Evolutionary conservation across 2,797 vertebrate species (phyloP).

Genomic region (Otolemur crassicaudatus): DNA sequence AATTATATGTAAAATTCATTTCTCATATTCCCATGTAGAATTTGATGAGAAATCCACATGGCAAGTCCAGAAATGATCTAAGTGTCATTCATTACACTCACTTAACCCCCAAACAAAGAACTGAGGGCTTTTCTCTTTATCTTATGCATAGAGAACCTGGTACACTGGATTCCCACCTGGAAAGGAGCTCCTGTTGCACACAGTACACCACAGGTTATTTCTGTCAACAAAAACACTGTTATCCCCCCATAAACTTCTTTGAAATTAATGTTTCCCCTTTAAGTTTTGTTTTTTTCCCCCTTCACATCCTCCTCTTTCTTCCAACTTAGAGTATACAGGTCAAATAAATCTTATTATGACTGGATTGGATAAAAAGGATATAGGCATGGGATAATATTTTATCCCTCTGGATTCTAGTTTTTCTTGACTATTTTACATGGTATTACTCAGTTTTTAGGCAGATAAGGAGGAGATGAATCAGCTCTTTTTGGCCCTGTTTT

Average conservation of each 20-base stretch:
- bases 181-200: slow-evolving; percentile 15
- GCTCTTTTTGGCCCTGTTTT: slow-evolving; percentile 34
- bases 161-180: not conserved
- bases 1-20: not conserved
- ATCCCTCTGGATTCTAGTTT: not conserved
- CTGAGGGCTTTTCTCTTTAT: not conserved
- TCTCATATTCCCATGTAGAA: slow-evolving; percentile 8
- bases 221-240: not conserved
- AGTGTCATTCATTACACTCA: slow-evolving; percentile 14
- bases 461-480: not conserved
- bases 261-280: not conserved
- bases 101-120: slow-evolving; percentile 35
- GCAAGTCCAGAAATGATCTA: slow-evolving; percentile 33
- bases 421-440: not conserved
- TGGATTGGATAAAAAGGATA: not conserved
- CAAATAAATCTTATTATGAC: slow-evolving; percentile 37
- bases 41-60: slow-evolving; percentile 14
- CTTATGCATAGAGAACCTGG: not conserved
- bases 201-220: not conserved
- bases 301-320: not conserved
- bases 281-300: not conserved
- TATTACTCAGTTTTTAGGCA: not conserved
- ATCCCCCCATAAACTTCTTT: not conserved
- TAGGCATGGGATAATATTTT: not conserved
- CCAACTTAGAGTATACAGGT: not conserved